These are phyloP conservation scores for Rana temporaria DNA, from an alignment of 2,113 vertebrate genomes.

Conservation along the genomic window DNA sequence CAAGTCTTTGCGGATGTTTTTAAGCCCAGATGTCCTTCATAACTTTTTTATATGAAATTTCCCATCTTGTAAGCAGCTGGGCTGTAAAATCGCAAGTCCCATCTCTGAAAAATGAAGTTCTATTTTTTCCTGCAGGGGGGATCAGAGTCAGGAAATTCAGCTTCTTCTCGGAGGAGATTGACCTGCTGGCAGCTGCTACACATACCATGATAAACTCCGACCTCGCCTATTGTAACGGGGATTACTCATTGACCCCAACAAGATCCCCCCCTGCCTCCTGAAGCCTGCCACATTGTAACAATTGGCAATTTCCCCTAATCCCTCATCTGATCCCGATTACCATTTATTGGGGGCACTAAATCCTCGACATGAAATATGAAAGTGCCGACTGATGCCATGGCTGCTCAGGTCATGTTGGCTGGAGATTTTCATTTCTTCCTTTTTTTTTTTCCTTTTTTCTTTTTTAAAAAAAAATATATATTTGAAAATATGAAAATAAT, in stretches of 20 bases:
- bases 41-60: constrained; percentile 14
- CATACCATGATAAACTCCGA: constrained; percentile 44
- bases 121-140: constrained; percentile 26
- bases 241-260: constrained; percentile 34
- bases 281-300: constrained; percentile 40
- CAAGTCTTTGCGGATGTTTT: too few relatives aligned
- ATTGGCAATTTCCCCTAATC: constrained; percentile 37
- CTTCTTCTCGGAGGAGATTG: constrained; percentile 15
- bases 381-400: constrained; percentile 12
- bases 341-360: constrained; percentile 29
- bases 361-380: not conserved
- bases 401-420: not conserved
- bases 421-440: not conserved
- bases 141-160: constrained; percentile 14
- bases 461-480: not conserved
- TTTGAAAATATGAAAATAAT: too few relatives aligned
- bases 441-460: not conserved
- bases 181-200: constrained; percentile 33
- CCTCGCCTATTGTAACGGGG: constrained; percentile 34
- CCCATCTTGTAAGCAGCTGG: constrained; percentile 53
- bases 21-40: constrained; percentile 24
- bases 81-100: constrained; percentile 19
- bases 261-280: not conserved
- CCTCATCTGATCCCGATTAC: constrained; percentile 35
- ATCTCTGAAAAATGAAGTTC: constrained; percentile 6